Evolutionary conservation across 2,113 vertebrate genomes (phyloP).

Genomic region (Melanerpes aurifrons): DNA sequence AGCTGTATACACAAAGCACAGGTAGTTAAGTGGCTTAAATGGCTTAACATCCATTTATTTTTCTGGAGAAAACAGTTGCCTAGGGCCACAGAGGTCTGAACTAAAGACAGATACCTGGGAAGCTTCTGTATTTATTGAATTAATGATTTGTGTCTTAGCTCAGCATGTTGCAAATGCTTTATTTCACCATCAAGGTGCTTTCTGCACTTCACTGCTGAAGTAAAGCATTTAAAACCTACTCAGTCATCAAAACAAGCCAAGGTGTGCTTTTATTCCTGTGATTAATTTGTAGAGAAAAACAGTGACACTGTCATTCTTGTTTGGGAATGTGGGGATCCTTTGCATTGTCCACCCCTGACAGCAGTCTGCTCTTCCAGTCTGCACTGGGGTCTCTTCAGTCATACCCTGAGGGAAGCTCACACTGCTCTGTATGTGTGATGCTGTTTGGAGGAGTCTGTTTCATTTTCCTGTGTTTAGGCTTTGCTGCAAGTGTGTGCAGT

Average conservation of each 20-base stretch:
- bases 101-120: background rate
- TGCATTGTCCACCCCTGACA: background rate
- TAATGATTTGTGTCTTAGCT: background rate
- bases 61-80: background rate
- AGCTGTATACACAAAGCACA: background rate
- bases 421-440: rapidly evolving
- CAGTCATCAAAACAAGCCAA: no score
- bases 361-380: background rate
- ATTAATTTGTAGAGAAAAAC: background rate
- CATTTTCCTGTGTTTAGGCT: background rate
- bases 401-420: background rate
- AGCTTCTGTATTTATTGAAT: background rate
- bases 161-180: background rate
- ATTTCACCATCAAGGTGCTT: background rate
- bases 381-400: background rate
- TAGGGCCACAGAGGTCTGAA: background rate
- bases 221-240: background rate
- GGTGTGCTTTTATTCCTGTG: background rate
- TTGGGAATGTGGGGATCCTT: background rate
- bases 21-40: background rate
- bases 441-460: background rate
- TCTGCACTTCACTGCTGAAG: background rate
- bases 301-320: background rate
- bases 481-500: background rate
- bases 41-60: background rate